Evolutionary conservation across 2,797 vertebrate species (phyloP), one percentile per base, ranked within the genome.

Genomic region (Enteromius anoplus): DNA sequence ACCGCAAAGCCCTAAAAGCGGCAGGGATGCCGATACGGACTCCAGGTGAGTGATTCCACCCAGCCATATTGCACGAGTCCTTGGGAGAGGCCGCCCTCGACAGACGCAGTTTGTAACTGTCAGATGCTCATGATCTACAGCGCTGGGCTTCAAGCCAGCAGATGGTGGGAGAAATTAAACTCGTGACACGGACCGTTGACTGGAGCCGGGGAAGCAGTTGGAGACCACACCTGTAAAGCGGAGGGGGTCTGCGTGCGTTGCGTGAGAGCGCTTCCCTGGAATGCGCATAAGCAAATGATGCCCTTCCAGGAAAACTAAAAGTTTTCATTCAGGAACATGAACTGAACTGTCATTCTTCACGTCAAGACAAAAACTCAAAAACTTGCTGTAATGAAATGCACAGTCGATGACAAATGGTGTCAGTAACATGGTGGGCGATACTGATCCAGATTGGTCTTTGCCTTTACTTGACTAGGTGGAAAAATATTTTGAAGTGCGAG

Each of bases 121-220:
- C 93, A 93, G 90, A 84, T 88, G 81, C 87, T 89, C 92, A 90
- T 94, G 93, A 94, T 93, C 90, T 93, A 94, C 85, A 88, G 90
- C 21, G 83, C 88, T 53, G 87, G 93, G 93, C 92, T 87, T 91
- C 85, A 90, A 92, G 92, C 94, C 94, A 93, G 93, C 93, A 94
- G 94, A 94, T 93, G 93, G 93, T 94, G 87, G 89, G 88, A 91
- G 91, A 93, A 94, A 94, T 94, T 92, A 94, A 94, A 94, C 91
- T 88, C 84, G 91, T 92, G 93, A 93, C 93, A 92, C 85, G 85
- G 83, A 86, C 86, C 60, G 75, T 85, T 91, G 92, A 91, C 87
- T 88, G 88, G 89, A 90, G 91, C 89, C 85, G 58, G 81, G 86
- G 69, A 89, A 93, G 88, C 88, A 85, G 90, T 86, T 76, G 72